A percentile compares a stretch with the other conserved stretches of the same genome.
Evolutionary conservation across 2,113 vertebrate genomes (phyloP).

Genomic region (Verasper variegatus): DNA sequence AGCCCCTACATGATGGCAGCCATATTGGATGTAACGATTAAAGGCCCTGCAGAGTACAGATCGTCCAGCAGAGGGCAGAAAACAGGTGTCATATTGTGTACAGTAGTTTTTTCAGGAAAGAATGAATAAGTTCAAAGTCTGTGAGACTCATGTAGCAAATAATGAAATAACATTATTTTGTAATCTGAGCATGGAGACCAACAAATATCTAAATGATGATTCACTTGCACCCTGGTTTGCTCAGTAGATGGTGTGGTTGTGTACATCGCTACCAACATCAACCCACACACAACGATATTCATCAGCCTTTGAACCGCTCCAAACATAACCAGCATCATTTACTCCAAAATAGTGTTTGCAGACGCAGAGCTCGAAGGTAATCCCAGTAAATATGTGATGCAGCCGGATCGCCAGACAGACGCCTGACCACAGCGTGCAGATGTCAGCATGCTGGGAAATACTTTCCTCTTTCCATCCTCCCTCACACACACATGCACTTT

Average conservation of each 20-base stretch:
- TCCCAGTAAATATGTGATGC: slow-evolving; percentile 38
- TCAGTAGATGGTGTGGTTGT: neutral
- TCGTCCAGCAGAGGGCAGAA: neutral
- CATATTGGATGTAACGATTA: too few species aligned
- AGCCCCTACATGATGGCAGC: too few species aligned
- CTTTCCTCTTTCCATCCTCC: neutral
- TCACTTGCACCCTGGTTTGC: neutral
- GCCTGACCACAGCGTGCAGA: slow-evolving; percentile 18
- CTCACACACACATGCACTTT: neutral
- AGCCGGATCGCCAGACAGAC: slow-evolving; percentile 22
- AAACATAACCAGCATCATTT: neutral
- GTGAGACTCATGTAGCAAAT: neutral
- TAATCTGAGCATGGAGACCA: neutral
- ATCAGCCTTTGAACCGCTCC: neutral
- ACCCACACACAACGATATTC: neutral
- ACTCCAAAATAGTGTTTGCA: slow-evolving; percentile 12
- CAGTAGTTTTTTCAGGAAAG: neutral
- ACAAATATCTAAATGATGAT: neutral
- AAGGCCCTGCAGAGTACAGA: too few species aligned
- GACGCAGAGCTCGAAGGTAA: slow-evolving; percentile 5
- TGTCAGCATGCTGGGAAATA: slow-evolving; percentile 18
- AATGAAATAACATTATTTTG: neutral
- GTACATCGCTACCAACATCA: neutral
- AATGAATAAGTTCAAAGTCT: neutral
- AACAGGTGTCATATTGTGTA: neutral